These are phyloP conservation scores for Ciconia maguari DNA, from an alignment of 2,113 vertebrate genomes.

Conservation along the genomic window DNA sequence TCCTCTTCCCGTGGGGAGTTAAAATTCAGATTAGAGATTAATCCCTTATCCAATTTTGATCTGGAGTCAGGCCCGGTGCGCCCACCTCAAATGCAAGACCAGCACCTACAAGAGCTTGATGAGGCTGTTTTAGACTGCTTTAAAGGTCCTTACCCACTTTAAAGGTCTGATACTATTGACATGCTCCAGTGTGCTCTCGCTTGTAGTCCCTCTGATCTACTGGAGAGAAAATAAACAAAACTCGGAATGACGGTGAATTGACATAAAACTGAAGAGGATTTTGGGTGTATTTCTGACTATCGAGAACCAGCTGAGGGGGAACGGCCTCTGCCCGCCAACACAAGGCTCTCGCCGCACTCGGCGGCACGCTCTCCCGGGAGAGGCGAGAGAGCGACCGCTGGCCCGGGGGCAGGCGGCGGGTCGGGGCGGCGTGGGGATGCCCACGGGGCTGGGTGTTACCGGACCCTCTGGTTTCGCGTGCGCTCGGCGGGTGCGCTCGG, in stretches of 20 bases:
- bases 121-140: not conserved
- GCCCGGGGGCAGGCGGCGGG: not conserved
- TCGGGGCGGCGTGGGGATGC: not conserved
- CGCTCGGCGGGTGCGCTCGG: not conserved
- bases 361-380: too few relatives aligned
- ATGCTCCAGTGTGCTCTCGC: fast-evolving
- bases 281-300: not conserved
- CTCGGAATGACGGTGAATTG: fast-evolving
- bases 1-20: not conserved
- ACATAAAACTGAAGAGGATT: not conserved
- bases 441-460: not conserved
- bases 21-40: not conserved
- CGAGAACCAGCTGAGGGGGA: fast-evolving
- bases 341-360: too few relatives aligned
- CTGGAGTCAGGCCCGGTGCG: not conserved
- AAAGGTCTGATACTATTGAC: not conserved
- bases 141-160: not conserved
- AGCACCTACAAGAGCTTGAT: fast-evolving
- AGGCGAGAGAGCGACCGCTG: not conserved
- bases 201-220: not conserved
- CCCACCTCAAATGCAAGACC: not conserved
- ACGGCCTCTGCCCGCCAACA: fast-evolving
- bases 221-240: not conserved
- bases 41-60: not conserved
- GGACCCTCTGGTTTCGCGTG: not conserved